phyloP scores from a whole-genome alignment of 1,140 invertebrate species.

The Hylaeus anthracinus region DNA sequence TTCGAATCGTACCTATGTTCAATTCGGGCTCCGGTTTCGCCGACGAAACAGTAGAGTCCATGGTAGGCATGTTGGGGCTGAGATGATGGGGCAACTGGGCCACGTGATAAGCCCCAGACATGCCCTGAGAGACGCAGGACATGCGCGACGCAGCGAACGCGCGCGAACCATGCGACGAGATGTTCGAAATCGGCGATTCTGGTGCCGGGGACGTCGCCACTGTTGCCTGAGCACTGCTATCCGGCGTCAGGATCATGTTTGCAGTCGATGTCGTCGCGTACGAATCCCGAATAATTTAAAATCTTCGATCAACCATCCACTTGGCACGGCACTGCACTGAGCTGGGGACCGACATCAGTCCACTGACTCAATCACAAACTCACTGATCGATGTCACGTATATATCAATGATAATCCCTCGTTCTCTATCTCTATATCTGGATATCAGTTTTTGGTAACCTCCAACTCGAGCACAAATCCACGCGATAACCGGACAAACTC shows the following conservation, averaged over 20 bases:
- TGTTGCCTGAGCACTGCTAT: conserved; percentile 73
- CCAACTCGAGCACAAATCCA: neutral
- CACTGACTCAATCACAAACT: conserved; percentile 45
- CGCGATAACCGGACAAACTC: neutral
- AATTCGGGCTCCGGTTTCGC: conserved; percentile 82
- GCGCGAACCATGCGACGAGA: conserved; percentile 63
- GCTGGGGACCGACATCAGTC: conserved; percentile 46
- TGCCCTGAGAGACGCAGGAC: conserved; percentile 65
- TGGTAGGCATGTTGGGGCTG: conserved; percentile 79
- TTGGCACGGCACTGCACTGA: conserved; percentile 60
- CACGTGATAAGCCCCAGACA: conserved; percentile 71
- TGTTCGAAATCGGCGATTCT: conserved; percentile 66
- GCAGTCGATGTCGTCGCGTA: neutral
- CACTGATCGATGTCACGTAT: conserved; percentile 2
- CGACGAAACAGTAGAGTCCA: conserved; percentile 83
- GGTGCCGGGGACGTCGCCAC: conserved; percentile 57
- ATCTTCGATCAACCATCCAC: conserved; percentile 33
- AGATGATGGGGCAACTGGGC: conserved; percentile 68
- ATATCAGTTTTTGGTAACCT: neutral
- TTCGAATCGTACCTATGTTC: conserved; percentile 81
- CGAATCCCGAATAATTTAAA: neutral
- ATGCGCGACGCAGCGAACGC: conserved; percentile 59
- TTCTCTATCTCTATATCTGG: neutral
- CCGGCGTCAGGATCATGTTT: conserved; percentile 76
- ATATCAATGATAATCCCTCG: neutral